Evolutionary conservation across 2,888 invertebrate species (phyloP).

Genomic region (Chaetogeoica ovagalla): DNA sequence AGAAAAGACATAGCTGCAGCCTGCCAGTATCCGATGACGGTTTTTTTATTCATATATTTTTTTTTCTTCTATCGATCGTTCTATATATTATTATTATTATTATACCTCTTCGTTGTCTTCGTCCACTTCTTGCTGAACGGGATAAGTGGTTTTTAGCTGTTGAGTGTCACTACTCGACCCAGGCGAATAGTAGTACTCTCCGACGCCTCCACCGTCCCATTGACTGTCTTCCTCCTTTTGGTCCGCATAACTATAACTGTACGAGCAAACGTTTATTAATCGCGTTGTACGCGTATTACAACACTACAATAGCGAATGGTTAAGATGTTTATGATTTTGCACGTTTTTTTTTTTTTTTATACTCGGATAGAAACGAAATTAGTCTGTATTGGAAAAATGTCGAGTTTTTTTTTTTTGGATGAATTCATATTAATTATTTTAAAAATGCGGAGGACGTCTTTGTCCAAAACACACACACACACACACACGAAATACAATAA

Average conservation of each 20-base stretch:
- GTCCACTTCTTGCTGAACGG: slow-evolving; percentile 50
- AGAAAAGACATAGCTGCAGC: too few relatives aligned
- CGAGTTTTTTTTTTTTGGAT: too few relatives aligned
- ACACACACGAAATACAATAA: too few relatives aligned
- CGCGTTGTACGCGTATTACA: background rate
- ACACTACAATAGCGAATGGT: too few relatives aligned
- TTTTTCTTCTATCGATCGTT: background rate
- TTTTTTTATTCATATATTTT: background rate
- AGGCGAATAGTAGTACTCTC: slow-evolving; percentile 59
- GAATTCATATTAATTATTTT: too few relatives aligned
- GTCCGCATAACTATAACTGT: slow-evolving; percentile 62
- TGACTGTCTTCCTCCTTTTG: slow-evolving; percentile 71
- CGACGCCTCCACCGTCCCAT: slow-evolving; percentile 73
- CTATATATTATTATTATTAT: background rate
- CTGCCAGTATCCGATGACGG: background rate
- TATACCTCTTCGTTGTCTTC: slow-evolving; percentile 52
- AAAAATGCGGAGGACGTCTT: too few relatives aligned
- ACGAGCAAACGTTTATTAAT: background rate
- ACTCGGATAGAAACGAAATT: too few relatives aligned
- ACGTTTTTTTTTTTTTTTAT: too few relatives aligned
- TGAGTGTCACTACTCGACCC: slow-evolving; percentile 50
- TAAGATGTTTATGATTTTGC: too few relatives aligned
- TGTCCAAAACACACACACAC: too few relatives aligned
- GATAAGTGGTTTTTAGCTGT: slow-evolving; percentile 47
- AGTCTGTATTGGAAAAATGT: background rate